Evolutionary conservation across 53 echinoderm and acorn worm genomes (phyloP).

Genomic region (Henricia sp.): DNA sequence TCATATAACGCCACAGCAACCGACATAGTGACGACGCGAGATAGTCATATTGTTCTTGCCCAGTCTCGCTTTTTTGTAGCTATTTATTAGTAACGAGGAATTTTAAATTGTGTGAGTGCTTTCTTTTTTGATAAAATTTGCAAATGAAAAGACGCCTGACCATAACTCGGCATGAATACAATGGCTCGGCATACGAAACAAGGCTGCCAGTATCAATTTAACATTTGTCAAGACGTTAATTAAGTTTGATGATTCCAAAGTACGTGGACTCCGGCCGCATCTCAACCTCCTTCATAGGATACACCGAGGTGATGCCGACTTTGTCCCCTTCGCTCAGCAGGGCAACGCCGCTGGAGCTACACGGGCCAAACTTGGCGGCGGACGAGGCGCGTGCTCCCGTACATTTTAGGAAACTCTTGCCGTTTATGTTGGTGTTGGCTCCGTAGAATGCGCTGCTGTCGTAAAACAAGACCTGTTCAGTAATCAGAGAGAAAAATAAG

Average conservation of each 20-base stretch:
- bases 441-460: constrained; percentile 88
- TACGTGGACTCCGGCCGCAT: constrained; percentile 87
- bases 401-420: constrained; percentile 73
- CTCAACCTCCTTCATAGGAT: constrained; percentile 77
- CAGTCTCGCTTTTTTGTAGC: too few relatives aligned
- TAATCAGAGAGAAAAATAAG: too few relatives aligned
- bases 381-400: constrained; percentile 78
- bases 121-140: too few relatives aligned
- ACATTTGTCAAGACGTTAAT: constrained; percentile 27
- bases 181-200: not conserved
- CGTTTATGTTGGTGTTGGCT: constrained; percentile 88
- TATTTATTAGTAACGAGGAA: too few relatives aligned
- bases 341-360: constrained; percentile 76
- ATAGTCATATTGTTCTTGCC: too few relatives aligned
- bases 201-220: too few relatives aligned
- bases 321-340: constrained; percentile 74
- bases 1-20: too few relatives aligned
- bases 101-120: too few relatives aligned
- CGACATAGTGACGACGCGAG: too few relatives aligned
- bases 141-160: too few relatives aligned
- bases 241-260: constrained; percentile 92
- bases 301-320: constrained; percentile 80
- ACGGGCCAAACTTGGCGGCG: constrained; percentile 85
- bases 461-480: constrained; percentile 94
- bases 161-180: too few relatives aligned